Percentiles rank a stretch among this genome's conserved stretches.
Conservation (phyloP, 2,113 vertebrate species). For the Raphicerus campestris region DNA sequence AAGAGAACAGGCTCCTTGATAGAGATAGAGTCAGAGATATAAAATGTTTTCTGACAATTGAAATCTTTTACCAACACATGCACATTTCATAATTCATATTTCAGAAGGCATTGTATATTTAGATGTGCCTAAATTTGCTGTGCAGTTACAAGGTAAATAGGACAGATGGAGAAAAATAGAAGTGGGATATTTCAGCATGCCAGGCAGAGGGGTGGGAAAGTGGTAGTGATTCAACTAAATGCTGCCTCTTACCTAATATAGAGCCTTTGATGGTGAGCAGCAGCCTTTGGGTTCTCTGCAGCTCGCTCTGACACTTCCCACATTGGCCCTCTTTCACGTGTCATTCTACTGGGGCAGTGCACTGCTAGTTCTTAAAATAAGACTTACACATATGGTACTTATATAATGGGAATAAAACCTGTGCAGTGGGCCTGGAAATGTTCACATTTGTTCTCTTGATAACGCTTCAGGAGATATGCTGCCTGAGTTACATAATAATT, state of each 20-base stretch:
- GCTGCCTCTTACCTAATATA: constrained; percentile 54
- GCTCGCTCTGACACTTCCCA: constrained; percentile 62
- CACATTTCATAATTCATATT: constrained; percentile 54
- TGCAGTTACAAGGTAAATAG: constrained; percentile 71
- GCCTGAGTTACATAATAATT: constrained; percentile 51
- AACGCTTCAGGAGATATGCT: neutral
- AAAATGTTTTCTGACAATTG: constrained; percentile 41
- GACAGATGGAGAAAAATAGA: constrained; percentile 68
- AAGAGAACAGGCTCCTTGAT: neutral
- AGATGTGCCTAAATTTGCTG: constrained; percentile 63
- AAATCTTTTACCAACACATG: constrained; percentile 18
- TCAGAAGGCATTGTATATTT: constrained; percentile 54
- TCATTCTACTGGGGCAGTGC: constrained; percentile 61
- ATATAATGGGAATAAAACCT: constrained; percentile 67
- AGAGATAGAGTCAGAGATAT: neutral
- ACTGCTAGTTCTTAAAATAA: constrained; percentile 71
- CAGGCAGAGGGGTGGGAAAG: constrained; percentile 50
- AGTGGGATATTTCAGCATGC: constrained; percentile 51
- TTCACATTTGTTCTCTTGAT: constrained; percentile 55
- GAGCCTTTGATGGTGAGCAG: constrained; percentile 48
- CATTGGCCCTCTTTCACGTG: constrained; percentile 54
- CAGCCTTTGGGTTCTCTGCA: constrained; percentile 55
- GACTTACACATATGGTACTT: constrained; percentile 71
- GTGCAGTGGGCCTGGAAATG: constrained; percentile 21
- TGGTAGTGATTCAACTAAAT: constrained; percentile 57